Evolutionary conservation across 2,797 vertebrate genomes (phyloP), one percentile per base, ranked within the genome.

Genomic region (Argentina silus): DNA sequence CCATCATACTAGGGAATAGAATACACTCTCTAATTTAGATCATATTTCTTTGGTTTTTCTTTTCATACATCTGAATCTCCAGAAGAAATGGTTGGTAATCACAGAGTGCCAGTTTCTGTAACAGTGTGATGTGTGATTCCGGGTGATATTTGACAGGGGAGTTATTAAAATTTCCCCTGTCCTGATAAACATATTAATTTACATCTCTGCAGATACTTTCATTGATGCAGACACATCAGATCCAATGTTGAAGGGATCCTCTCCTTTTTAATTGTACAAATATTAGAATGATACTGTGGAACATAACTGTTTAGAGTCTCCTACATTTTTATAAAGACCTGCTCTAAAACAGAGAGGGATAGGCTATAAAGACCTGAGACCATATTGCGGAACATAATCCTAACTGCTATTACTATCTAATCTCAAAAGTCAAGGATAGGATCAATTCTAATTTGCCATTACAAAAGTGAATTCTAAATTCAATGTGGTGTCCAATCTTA

Each of bases 131-230:
- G 27, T 36, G 27, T 36, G 85, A 88, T 90, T 90, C 89, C 83
- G 86, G 78, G 85, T 79, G 55, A 72, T 79, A 86, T 89, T 89
- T 93, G 92, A 93, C 93, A 93, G 91, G 83, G 91, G 90, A 93
- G 91, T 93, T 93, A 93, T 93, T 92, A 93, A 91, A 93, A 87
- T 90, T 90, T 93, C 88, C 86, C 79, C 76, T 79, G 90, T 90
- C 88, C 90, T 92, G 90, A 93, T 92, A 93, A 93, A 93, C 91
- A 92, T 91, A 94, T 93, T 94, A 89, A 93, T 93, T 93, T 92
- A 91, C 91, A 90, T 92, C 89, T 82, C 86, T 85, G 92, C 87
- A 87, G 90, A 92, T 90, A 90, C 90, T 92, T 91, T 91, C 89
- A 91, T 91, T 88, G 88, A 83, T 84, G 86, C 76, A 88, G 88